These are phyloP conservation scores for Zosterops pallidus DNA, from an alignment of 2,113 vertebrate species.

Conservation along the genomic window DNA sequence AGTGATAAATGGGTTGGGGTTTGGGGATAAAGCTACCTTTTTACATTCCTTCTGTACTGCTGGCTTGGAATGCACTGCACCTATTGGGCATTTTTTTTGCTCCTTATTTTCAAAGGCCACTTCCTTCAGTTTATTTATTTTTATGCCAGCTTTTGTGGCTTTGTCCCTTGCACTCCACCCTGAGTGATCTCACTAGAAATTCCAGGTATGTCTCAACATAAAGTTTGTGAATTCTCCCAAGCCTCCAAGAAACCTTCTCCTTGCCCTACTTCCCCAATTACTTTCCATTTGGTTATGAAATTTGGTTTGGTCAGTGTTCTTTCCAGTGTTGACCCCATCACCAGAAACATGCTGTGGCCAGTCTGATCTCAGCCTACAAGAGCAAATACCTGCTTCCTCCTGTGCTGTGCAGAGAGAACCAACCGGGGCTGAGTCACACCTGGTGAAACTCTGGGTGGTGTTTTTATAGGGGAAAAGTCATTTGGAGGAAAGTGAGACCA, in stretches of 20 bases:
- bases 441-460: background rate
- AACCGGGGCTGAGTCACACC: background rate
- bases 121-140: background rate
- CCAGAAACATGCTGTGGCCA: background rate
- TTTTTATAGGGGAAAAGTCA: background rate
- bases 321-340: background rate
- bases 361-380: background rate
- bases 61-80: background rate
- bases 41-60: background rate
- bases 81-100: background rate
- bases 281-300: background rate
- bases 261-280: background rate
- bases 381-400: background rate
- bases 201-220: background rate
- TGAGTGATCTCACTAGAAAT: conserved; percentile 36
- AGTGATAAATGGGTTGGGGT: background rate
- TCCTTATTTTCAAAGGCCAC: background rate
- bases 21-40: background rate
- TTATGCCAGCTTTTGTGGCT: background rate
- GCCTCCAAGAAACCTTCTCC: background rate
- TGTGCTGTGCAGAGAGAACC: background rate
- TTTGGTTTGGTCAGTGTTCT: background rate
- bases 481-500: background rate
- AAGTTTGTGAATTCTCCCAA: background rate
- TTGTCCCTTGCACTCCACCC: background rate